These are phyloP conservation scores for Cheilosia pagana DNA, from an alignment of 2,888 invertebrate genomes.

Conservation along the genomic window DNA sequence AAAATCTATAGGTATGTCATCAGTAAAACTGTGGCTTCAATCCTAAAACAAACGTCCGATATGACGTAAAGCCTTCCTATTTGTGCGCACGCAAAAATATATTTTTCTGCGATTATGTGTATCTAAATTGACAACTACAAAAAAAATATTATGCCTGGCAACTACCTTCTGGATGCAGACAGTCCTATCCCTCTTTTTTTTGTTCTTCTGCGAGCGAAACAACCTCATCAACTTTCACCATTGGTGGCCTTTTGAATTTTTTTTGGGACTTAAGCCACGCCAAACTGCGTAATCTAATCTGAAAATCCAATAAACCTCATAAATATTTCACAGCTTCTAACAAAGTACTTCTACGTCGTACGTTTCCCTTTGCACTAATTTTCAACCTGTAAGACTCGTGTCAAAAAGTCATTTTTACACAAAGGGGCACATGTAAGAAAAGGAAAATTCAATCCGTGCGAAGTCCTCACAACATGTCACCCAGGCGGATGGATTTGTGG, in stretches of 20 bases:
- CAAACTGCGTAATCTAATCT: slow-evolving; percentile 77
- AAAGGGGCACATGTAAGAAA: slow-evolving; percentile 16
- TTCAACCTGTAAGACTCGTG: slow-evolving; percentile 41
- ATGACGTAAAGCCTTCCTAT: too few relatives aligned
- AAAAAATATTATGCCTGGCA: too few relatives aligned
- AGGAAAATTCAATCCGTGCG: slow-evolving; percentile 19
- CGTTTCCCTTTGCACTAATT: slow-evolving; percentile 41
- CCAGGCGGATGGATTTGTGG: slow-evolving; percentile 77
- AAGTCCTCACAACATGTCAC: slow-evolving; percentile 63
- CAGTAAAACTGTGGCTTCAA: too few relatives aligned
- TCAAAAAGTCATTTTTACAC: slow-evolving; percentile 63
- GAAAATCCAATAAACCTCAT: slow-evolving; percentile 81
- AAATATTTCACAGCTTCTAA: slow-evolving; percentile 80
- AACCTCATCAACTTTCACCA: slow-evolving; percentile 45
- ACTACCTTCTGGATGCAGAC: background rate
- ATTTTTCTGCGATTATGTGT: too few relatives aligned
- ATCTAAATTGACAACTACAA: too few relatives aligned
- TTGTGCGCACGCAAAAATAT: too few relatives aligned
- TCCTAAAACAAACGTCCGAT: too few relatives aligned
- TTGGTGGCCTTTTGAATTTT: slow-evolving; percentile 31
- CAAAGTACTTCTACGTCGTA: slow-evolving; percentile 33
- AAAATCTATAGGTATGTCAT: too few relatives aligned
- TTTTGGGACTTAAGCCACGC: background rate
- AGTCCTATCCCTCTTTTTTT: background rate
- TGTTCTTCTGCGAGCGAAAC: slow-evolving; percentile 4